Evolutionary conservation across 2,113 vertebrate species (phyloP).

Genomic region (Columba livia): DNA sequence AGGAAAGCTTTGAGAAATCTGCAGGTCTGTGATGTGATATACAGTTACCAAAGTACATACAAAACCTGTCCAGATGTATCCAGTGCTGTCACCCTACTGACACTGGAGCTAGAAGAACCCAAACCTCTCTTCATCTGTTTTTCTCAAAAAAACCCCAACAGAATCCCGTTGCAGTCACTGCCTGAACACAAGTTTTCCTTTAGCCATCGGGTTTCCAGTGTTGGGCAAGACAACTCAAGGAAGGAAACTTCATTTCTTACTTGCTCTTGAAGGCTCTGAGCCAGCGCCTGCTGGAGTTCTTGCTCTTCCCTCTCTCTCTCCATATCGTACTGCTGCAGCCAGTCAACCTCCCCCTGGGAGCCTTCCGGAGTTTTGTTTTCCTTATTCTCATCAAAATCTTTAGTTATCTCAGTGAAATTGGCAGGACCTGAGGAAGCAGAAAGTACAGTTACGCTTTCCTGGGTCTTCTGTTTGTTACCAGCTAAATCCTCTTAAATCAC

Average conservation of each 20-base stretch:
- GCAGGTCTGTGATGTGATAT: background rate
- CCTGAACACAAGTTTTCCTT: background rate
- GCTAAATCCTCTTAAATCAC: background rate
- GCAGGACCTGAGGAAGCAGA: conserved; percentile 70
- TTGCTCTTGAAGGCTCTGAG: conserved; percentile 97
- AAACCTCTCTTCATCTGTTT: background rate
- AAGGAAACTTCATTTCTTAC: conserved; percentile 74
- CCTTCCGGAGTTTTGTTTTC: conserved; percentile 97
- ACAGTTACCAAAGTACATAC: background rate
- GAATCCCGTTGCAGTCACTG: background rate
- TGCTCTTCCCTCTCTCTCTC: conserved; percentile 95
- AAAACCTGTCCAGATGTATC: background rate
- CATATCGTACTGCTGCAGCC: conserved; percentile 93
- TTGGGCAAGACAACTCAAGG: background rate
- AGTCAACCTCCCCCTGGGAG: conserved; percentile 89
- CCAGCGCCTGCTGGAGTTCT: conserved; percentile 95
- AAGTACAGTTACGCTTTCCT: background rate
- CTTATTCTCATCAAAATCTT: conserved; percentile 97
- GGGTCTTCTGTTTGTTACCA: background rate
- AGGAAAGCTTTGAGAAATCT: background rate
- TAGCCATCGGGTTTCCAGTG: background rate
- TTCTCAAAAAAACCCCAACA: background rate
- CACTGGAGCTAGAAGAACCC: background rate
- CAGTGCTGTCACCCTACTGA: background rate
- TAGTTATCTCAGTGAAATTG: conserved; percentile 79